These are phyloP conservation scores for Avahi laniger DNA, from an alignment of 2,797 vertebrate genomes.

Conservation along the genomic window DNA sequence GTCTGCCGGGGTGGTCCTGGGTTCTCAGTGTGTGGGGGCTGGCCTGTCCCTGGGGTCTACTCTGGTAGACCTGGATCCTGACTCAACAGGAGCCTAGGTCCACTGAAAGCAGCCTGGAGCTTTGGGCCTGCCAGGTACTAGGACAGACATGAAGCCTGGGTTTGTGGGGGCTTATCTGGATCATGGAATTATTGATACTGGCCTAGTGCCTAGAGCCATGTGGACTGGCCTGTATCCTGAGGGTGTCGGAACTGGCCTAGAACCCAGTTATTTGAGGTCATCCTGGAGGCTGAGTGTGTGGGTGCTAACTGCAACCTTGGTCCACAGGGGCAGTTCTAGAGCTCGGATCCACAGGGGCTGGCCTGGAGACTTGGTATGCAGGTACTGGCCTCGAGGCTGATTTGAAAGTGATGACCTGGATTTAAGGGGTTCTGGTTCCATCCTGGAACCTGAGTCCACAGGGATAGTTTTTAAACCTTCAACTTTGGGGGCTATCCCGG, in stretches of 20 bases:
- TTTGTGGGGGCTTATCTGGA: not conserved
- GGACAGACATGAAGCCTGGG: not conserved
- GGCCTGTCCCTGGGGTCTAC: not conserved
- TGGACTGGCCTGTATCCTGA: not conserved
- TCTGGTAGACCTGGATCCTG: not conserved
- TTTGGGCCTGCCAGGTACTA: not conserved
- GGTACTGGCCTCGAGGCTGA: not conserved
- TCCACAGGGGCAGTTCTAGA: not conserved
- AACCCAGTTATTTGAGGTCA: not conserved
- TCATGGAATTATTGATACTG: not conserved
- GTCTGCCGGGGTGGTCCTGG: not conserved
- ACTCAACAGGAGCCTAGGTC: not conserved
- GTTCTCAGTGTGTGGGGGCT: not conserved
- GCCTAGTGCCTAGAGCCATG: too few relatives aligned
- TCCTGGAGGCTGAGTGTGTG: not conserved
- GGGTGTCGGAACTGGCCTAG: not conserved
- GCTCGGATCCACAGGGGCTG: too few relatives aligned
- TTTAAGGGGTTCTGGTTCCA: not conserved
- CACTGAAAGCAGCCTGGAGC: not conserved
- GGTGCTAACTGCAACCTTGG: not conserved
- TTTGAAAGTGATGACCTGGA: not conserved
- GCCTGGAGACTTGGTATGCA: not conserved
- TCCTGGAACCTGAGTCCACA: not conserved
- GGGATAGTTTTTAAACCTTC: not conserved
- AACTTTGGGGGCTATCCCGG: fast-evolving